phyloP scores from a whole-genome alignment of 2,888 invertebrate species.

The Drosophila mettleri region DNA sequence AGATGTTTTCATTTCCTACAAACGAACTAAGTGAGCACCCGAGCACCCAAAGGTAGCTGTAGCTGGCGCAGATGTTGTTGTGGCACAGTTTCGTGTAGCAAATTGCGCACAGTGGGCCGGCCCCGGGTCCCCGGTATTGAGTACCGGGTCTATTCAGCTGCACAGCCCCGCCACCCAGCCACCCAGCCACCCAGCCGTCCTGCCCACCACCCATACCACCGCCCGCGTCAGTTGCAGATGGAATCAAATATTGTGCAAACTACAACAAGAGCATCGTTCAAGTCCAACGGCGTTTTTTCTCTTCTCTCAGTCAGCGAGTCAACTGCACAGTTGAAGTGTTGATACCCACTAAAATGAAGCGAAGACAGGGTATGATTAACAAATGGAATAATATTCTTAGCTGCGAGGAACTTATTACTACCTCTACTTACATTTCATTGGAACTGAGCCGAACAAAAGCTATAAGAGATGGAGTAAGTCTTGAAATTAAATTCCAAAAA shows the following conservation, averaged over 20 bases:
- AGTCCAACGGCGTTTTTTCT: slow-evolving; percentile 67
- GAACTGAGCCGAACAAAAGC: neutral
- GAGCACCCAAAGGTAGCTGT: slow-evolving; percentile 62
- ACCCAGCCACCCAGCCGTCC: no score
- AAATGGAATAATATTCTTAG: neutral
- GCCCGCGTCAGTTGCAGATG: slow-evolving; percentile 60
- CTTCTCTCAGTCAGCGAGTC: slow-evolving; percentile 30
- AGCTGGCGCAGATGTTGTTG: slow-evolving; percentile 69
- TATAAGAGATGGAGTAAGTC: neutral
- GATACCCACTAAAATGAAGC: slow-evolving; percentile 10
- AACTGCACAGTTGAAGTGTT: slow-evolving; percentile 28
- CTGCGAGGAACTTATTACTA: neutral
- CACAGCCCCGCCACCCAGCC: neutral
- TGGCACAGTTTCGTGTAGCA: slow-evolving; percentile 78
- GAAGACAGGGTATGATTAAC: neutral
- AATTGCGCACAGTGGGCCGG: slow-evolving; percentile 76
- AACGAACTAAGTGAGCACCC: slow-evolving; percentile 59
- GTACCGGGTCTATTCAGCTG: slow-evolving; percentile 31
- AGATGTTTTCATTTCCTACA: slow-evolving; percentile 81
- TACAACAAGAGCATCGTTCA: slow-evolving; percentile 68
- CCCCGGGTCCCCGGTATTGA: slow-evolving; percentile 61
- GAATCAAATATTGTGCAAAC: slow-evolving; percentile 81
- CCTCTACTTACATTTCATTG: neutral
- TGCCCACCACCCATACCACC: neutral
- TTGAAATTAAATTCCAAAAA: no score